Evolutionary conservation across 2,797 vertebrate species (phyloP), one percentile per base, ranked within the genome.

Genomic region (Chelonia mydas): DNA sequence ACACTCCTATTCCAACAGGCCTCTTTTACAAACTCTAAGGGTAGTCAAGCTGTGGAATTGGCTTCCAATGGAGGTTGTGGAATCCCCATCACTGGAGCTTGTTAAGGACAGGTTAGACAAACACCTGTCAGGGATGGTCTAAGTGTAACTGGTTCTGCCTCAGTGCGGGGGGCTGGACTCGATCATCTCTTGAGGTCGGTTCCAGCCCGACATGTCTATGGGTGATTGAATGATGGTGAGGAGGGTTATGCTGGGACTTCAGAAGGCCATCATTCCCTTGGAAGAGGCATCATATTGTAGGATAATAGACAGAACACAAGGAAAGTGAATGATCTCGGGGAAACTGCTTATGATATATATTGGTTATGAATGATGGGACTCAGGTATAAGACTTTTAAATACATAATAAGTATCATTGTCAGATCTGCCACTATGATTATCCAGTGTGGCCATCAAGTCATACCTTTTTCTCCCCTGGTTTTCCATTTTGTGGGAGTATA

Each of bases 221-320:
- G 25, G 6, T 92, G 57, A 3, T 28, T 86, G 45, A 31, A 61
- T 72, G 76, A 78, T 55, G 90, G 15, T 31, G 65, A 0, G 0
- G 3, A 85, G 49, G 33, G 74, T 61, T 72, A 13, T 0, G 0
- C 0, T 1, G 8, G 77, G n/a, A 1, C 49, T 68, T 1, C 2
- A 47, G 65, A 65, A 86, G 51, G 59, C 53, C 41, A 74, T 1
- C 0, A 0, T 1, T 90, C 45, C 50, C 55, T 51, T 7, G 53
- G 41, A 13, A 83, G 59, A 76, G 41, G 68, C 28, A 1, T 41
- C 2, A 0, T 6, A 33, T 86, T 76, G 80, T 54, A 76, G 79
- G 54, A 78, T 45, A 10, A 10, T 25, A 11, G 25, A 0, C 1
- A 81, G 83, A 84, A 59, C 33, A 87, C 13, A n/a, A 61, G 82